Conservation (phyloP, 2,797 vertebrate species). For the Phataginus tricuspis region DNA sequence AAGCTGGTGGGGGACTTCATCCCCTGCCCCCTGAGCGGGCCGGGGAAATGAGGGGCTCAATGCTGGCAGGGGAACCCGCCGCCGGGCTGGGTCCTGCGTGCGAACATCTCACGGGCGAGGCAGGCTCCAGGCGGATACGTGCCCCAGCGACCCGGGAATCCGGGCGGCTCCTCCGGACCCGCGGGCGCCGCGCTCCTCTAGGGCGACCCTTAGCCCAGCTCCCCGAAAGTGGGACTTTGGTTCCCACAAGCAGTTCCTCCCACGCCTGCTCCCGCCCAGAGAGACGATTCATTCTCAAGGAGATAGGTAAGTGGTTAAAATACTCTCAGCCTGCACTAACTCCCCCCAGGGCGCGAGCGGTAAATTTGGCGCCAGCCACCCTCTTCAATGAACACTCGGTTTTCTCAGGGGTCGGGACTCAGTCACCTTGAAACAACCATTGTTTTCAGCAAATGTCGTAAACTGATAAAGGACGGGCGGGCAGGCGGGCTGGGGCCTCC, state of each 20-base stretch:
- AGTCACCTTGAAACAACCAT: neutral
- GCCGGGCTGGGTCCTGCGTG: neutral
- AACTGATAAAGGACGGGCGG: neutral
- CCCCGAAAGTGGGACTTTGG: neutral
- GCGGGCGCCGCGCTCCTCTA: rapidly evolving
- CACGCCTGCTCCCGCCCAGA: neutral
- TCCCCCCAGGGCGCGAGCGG: neutral
- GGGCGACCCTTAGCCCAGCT: neutral
- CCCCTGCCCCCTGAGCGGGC: neutral
- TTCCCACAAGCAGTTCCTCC: neutral
- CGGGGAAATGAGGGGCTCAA: neutral
- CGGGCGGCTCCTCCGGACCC: no score
- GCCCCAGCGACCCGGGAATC: neutral
- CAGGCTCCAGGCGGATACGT: rapidly evolving
- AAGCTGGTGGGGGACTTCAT: neutral
- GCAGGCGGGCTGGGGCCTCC: neutral
- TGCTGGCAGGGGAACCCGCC: neutral
- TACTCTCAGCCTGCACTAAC: neutral
- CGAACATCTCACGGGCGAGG: rapidly evolving
- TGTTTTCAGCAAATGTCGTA: neutral
- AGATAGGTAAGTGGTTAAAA: neutral
- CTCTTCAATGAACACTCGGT: neutral
- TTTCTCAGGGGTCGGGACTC: neutral
- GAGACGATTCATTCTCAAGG: neutral
- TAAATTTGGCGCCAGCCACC: neutral